These are phyloP conservation scores for Stichopus horrens DNA, from an alignment of 53 echinoderm and acorn worm genomes.

Conservation along the genomic window DNA sequence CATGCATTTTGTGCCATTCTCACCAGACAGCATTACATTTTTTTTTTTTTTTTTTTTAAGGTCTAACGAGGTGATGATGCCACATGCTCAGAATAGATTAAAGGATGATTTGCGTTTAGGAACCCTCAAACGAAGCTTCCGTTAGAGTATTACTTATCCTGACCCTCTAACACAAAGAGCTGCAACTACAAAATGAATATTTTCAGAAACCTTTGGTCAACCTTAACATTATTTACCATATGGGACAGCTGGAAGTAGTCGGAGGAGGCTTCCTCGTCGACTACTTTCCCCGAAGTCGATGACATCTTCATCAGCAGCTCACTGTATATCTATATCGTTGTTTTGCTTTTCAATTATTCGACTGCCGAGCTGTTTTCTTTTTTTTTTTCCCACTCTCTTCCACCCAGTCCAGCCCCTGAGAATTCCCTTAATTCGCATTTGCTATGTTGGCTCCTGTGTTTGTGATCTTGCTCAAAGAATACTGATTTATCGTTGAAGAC, in stretches of 20 bases:
- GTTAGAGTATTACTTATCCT: too few species aligned
- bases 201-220: too few species aligned
- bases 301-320: slow-evolving; percentile 16
- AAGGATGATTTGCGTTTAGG: too few species aligned
- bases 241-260: background rate
- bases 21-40: too few species aligned
- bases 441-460: slow-evolving; percentile 1
- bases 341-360: slow-evolving; percentile 20
- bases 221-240: background rate
- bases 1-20: too few species aligned
- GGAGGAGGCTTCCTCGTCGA: background rate
- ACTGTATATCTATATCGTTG: background rate
- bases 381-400: background rate
- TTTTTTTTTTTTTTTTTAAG: too few species aligned
- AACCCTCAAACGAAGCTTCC: too few species aligned
- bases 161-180: too few species aligned
- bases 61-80: too few species aligned
- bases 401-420: slow-evolving; percentile 17
- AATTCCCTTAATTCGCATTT: slow-evolving; percentile 37
- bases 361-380: slow-evolving; percentile 1
- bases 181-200: too few species aligned
- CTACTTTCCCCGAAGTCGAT: background rate
- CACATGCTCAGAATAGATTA: too few species aligned
- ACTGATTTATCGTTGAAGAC: slow-evolving; percentile 32
- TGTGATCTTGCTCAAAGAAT: slow-evolving; percentile 2